These are phyloP conservation scores for Cephalotes varians DNA, from an alignment of 2,888 invertebrate species.

Conservation along the genomic window DNA sequence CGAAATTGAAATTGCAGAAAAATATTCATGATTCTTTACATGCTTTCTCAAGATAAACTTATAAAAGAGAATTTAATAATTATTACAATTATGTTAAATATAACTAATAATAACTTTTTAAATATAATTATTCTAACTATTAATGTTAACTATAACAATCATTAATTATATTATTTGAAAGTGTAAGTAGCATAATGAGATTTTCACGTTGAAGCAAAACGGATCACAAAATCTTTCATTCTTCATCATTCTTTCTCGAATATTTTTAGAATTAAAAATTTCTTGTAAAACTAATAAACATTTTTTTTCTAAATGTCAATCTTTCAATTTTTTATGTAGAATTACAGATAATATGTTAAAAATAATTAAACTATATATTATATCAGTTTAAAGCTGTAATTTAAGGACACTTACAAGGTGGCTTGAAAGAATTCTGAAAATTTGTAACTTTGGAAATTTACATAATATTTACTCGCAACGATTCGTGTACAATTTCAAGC, in stretches of 20 bases:
- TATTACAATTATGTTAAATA: not conserved
- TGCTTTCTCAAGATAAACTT: not conserved
- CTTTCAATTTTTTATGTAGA: not conserved
- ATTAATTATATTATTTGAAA: not conserved
- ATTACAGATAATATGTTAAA: not conserved
- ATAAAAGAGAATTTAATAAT: not conserved
- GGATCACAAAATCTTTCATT: not conserved
- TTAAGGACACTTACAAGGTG: not conserved
- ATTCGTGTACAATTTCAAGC: not conserved
- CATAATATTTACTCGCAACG: not conserved
- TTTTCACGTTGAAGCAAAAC: not conserved
- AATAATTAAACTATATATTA: not conserved
- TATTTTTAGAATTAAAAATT: not conserved
- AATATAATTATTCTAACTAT: not conserved
- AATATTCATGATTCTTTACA: not conserved
- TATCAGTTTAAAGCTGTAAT: not conserved
- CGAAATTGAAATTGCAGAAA: constrained; percentile 10
- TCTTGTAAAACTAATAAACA: not conserved
- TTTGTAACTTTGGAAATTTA: constrained; percentile 4
- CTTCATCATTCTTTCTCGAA: not conserved
- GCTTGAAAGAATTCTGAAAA: not conserved
- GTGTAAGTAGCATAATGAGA: not conserved
- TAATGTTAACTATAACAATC: not conserved
- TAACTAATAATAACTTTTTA: too few species aligned
- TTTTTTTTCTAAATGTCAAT: not conserved